phyloP scores from a whole-genome alignment of 2,888 invertebrate genomes.

The Saturnia pavonia region DNA sequence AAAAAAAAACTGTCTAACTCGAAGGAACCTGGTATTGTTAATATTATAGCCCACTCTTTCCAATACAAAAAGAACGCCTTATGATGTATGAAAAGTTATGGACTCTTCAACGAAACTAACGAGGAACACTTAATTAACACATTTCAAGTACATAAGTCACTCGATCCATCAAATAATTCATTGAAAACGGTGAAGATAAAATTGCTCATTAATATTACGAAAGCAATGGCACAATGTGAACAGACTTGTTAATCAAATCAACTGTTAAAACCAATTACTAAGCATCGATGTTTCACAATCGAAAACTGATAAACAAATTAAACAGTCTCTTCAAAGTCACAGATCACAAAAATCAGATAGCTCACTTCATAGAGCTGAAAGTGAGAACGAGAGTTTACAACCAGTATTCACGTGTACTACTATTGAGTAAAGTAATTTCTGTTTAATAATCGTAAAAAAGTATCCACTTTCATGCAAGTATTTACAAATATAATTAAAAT shows the following conservation, averaged over 20 bases:
- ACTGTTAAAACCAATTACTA: constrained; percentile 69
- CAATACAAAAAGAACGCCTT: not conserved
- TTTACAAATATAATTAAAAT: not conserved
- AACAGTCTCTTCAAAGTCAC: constrained; percentile 34
- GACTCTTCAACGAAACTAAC: constrained; percentile 5
- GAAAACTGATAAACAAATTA: constrained; percentile 22
- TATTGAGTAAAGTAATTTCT: not conserved
- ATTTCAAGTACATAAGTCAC: constrained; percentile 10
- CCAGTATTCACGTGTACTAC: constrained; percentile 6
- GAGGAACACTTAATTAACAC: constrained; percentile 5
- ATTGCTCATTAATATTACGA: constrained; percentile 35
- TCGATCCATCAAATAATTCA: constrained; percentile 5
- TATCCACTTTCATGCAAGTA: not conserved
- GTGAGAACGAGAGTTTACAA: constrained; percentile 36
- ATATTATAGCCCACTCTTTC: not conserved
- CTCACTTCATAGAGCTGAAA: constrained; percentile 42
- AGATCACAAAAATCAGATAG: constrained; percentile 31
- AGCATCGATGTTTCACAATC: constrained; percentile 58
- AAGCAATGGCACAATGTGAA: constrained; percentile 40
- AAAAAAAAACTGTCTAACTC: not conserved
- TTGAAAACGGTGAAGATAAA: not conserved
- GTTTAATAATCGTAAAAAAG: not conserved
- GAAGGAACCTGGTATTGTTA: not conserved
- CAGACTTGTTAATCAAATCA: constrained; percentile 48
- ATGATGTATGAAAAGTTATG: not conserved